A percentile compares a stretch with the other conserved stretches of the same genome.
Evolutionary conservation across 2,113 vertebrate species (phyloP).

Genomic region (Psophia crepitans): DNA sequence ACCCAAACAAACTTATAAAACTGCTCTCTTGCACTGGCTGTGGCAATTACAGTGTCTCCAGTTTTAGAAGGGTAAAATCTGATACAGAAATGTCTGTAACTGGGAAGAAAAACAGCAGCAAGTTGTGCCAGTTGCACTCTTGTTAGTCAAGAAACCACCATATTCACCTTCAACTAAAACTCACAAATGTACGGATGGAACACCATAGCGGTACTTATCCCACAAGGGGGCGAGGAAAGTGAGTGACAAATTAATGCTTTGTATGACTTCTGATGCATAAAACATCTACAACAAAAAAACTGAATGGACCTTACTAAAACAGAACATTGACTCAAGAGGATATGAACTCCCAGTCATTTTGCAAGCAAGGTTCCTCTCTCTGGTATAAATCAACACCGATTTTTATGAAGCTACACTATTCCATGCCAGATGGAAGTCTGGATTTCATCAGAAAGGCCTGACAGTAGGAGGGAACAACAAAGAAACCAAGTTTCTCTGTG

Average conservation of each 20-base stretch:
- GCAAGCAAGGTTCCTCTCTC: background rate
- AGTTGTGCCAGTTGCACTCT: background rate
- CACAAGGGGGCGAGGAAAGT: background rate
- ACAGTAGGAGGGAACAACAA: background rate
- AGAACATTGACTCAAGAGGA: background rate
- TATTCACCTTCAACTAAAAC: background rate
- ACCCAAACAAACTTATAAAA: background rate
- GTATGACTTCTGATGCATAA: background rate
- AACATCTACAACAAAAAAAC: background rate
- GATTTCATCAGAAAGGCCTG: background rate
- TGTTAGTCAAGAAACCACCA: background rate
- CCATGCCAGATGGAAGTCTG: background rate
- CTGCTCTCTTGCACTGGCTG: background rate
- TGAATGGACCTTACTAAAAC: background rate
- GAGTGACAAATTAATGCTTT: background rate
- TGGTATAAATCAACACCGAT: background rate
- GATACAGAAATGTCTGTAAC: background rate
- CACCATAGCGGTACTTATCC: background rate
- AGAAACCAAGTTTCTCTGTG: background rate
- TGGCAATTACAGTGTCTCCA: background rate
- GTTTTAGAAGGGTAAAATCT: background rate
- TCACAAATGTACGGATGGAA: rapidly evolving
- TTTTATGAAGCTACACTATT: background rate
- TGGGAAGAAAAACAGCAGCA: background rate
- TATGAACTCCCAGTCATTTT: background rate